Evolutionary conservation across 92 coral and sea anemone species (phyloP), one percentile per base, ranked within the genome.

Genomic region (Isaurus tuberculatus): DNA sequence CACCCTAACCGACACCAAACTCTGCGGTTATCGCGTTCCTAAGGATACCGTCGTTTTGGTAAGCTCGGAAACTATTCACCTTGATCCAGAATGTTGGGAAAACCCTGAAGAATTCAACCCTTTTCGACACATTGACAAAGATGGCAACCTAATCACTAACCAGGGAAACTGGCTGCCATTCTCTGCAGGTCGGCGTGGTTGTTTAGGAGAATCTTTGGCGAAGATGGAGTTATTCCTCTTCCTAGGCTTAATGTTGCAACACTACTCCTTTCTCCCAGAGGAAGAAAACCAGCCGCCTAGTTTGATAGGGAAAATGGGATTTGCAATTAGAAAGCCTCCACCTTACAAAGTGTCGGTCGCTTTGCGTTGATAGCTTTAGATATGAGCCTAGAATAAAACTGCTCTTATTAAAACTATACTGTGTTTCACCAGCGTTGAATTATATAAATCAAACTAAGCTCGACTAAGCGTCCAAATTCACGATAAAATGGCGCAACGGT

Each of bases 101-200:
- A 63, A 85, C 22, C 83, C 88, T 5, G n/a, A 29, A 9, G 34
- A 22, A 1, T 85, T 73, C 75, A 65, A 75, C 3, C 88, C 88
- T 17, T 71, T 60, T 7, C 75, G 88, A 30, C 77, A 61, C 27
- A 69, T 85, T 20, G 75, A 85, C 32, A 65, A 20, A 16, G 34
- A 32, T 32, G 83, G 88, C 22, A n/a, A 37, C 4, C 60, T 85
- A 20, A 27, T 74, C 17, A 75, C 70, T 5, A 22, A n/a, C 75
- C 57, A 37, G 8, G 32, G 83, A 5, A 58, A 51, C 5, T 85
- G 79, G 61, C 4, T 74, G 20, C 88, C 88, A 8, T 85, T 85
- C 28, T 82, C 83, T 0, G 64, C 72, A n/a, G 88, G 88, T 8
- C 83, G 83, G 16, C 53, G 89, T 0, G 85, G 75, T 25, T 86